Percentiles rank a stretch among this genome's conserved stretches.
phyloP scores from a whole-genome alignment of 2,797 vertebrate species.

The Numenius phaeopus region DNA sequence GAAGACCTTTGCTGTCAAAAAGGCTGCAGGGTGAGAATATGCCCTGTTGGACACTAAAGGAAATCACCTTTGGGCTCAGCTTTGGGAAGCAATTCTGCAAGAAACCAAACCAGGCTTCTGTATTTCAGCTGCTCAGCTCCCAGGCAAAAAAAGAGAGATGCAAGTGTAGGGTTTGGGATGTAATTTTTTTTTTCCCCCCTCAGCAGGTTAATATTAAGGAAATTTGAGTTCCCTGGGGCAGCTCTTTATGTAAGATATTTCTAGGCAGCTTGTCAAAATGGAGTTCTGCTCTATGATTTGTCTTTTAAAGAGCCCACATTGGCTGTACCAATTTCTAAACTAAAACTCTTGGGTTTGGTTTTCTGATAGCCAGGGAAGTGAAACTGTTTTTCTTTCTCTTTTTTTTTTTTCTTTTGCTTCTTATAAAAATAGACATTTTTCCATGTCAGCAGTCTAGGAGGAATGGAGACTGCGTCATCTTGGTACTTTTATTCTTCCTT shows the following conservation, averaged over 20 bases:
- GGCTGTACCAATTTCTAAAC: background rate
- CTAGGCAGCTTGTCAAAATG: background rate
- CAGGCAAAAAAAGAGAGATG: background rate
- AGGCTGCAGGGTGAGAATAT: background rate
- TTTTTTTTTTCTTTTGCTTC: background rate
- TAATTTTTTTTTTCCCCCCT: background rate
- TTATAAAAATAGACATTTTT: conserved; percentile 3
- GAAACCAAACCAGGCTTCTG: background rate
- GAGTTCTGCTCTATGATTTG: background rate
- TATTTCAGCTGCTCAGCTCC: background rate
- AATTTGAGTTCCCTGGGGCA: background rate
- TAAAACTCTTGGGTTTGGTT: background rate
- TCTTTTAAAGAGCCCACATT: background rate
- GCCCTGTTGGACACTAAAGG: background rate
- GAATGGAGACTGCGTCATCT: background rate
- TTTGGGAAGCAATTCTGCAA: background rate
- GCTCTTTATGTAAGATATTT: background rate
- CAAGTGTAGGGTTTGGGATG: background rate
- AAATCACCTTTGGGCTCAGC: background rate
- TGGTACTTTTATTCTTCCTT: background rate
- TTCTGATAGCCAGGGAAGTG: background rate
- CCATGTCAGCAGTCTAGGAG: background rate
- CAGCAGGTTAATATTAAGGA: background rate
- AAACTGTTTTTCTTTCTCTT: background rate
- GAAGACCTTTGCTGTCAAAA: background rate